These are phyloP conservation scores for Iguana delicatissima DNA, from an alignment of 2,797 vertebrate species.

Conservation along the genomic window DNA sequence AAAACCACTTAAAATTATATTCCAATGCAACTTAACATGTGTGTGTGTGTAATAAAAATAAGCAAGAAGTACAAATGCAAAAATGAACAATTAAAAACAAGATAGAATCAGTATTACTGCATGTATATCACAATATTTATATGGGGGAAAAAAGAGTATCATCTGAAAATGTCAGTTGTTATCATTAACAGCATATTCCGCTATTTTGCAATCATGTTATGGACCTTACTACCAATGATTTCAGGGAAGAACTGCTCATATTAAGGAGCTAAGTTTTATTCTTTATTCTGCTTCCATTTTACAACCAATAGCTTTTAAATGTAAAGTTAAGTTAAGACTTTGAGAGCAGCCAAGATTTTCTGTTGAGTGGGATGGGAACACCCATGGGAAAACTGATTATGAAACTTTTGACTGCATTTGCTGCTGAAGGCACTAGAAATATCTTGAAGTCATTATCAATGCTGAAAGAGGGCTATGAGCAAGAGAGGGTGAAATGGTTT, in stretches of 20 bases:
- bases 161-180: neutral
- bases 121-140: too few relatives aligned
- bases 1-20: too few relatives aligned
- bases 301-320: neutral
- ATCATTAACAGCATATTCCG: neutral
- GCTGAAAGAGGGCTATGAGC: slow-evolving; percentile 18
- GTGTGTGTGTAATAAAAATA: too few relatives aligned
- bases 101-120: too few relatives aligned
- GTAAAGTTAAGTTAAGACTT: slow-evolving; percentile 41
- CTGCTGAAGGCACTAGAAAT: slow-evolving; percentile 13
- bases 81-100: too few relatives aligned
- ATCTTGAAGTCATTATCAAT: slow-evolving; percentile 6
- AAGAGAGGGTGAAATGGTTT: slow-evolving; percentile 37
- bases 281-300: neutral
- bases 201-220: neutral
- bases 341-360: slow-evolving; percentile 28
- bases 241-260: slow-evolving; percentile 4
- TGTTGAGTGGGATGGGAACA: slow-evolving; percentile 15
- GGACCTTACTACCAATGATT: slow-evolving; percentile 17
- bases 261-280: neutral
- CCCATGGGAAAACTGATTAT: slow-evolving; percentile 11
- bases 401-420: slow-evolving; percentile 34
- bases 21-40: too few relatives aligned
- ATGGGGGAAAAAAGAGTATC: too few relatives aligned
- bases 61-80: too few relatives aligned